These are phyloP conservation scores for Zelleria hepariella DNA, from an alignment of 2,888 invertebrate species.

Conservation along the genomic window DNA sequence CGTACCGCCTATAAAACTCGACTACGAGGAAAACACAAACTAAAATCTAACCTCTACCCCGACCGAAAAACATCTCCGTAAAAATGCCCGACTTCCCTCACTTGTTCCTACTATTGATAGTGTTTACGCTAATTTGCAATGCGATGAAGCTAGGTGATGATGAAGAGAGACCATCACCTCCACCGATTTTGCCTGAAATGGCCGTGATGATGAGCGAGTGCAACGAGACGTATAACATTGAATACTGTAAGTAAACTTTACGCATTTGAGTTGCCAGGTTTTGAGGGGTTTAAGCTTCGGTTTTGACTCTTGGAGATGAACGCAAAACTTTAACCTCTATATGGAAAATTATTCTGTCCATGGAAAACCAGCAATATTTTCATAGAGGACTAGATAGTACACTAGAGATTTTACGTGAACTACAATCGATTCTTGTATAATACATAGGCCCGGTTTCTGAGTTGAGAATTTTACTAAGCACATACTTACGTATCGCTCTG, in stretches of 20 bases:
- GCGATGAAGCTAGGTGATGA: slow-evolving; percentile 6
- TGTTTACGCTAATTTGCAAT: not conserved
- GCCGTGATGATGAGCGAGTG: slow-evolving; percentile 51
- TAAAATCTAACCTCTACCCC: not conserved
- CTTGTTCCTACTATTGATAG: not conserved
- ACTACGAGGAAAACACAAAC: not conserved
- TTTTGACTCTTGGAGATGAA: too few species aligned
- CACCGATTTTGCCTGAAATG: slow-evolving; percentile 17
- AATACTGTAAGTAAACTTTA: slow-evolving; percentile 52
- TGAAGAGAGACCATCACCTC: slow-evolving; percentile 3
- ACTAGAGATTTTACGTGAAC: too few species aligned
- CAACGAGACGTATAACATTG: slow-evolving; percentile 67
- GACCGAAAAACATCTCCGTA: not conserved
- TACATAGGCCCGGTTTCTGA: too few species aligned
- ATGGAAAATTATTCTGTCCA: too few species aligned
- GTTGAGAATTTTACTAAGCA: too few species aligned
- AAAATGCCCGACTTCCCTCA: not conserved
- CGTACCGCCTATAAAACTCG: not conserved
- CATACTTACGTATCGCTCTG: too few species aligned
- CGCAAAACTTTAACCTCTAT: too few species aligned
- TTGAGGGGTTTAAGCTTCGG: not conserved
- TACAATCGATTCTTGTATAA: too few species aligned
- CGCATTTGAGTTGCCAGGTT: not conserved
- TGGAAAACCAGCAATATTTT: too few species aligned
- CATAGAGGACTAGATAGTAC: too few species aligned